Percentiles rank a stretch among this genome's conserved stretches.
Conservation (phyloP, 2,797 vertebrate genomes). For the Pangasius macronema region DNA sequence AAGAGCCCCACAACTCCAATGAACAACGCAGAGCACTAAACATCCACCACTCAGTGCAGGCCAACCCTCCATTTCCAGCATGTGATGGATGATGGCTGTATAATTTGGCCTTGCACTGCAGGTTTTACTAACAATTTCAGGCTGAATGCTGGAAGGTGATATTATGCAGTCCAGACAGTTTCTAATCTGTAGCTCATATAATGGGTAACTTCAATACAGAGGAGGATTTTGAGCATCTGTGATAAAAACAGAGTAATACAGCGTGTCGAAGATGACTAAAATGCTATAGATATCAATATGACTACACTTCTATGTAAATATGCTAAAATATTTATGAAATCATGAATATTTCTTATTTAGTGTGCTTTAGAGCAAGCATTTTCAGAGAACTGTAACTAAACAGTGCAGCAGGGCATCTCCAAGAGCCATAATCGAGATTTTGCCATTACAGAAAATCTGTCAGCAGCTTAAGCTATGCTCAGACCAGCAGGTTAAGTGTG, state of each 20-base stretch:
- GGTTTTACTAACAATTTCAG: conserved; percentile 47
- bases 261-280: conserved; percentile 11
- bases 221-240: not conserved
- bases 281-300: conserved; percentile 2
- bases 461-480: conserved; percentile 8
- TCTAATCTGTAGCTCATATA: conserved; percentile 31
- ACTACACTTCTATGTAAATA: not conserved
- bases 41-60: conserved; percentile 21
- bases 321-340: conserved; percentile 16
- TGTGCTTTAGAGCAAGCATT: conserved; percentile 5
- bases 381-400: conserved; percentile 13
- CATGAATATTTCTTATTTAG: conserved; percentile 17
- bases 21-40: conserved; percentile 35
- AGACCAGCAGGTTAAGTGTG: not conserved
- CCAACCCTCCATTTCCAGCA: not conserved
- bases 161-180: conserved; percentile 22
- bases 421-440: conserved; percentile 22
- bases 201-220: not conserved
- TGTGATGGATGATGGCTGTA: conserved; percentile 32
- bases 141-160: conserved; percentile 18
- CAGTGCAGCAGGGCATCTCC: not conserved
- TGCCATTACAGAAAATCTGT: not conserved
- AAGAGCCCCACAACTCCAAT: conserved; percentile 26
- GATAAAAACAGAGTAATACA: not conserved
- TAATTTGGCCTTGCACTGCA: conserved; percentile 36